A percentile compares a stretch with the other conserved stretches of the same genome.
Conservation (phyloP, 2,113 vertebrate species). For the Felis catus region F.catus_Fca126_mat1.0 CM031419.1:70840501-70841000, state of each 20-base stretch:
- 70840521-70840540: neutral
- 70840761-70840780: neutral
- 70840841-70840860: neutral
- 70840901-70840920: neutral
- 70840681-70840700: neutral
- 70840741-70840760: neutral
- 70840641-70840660: neutral
- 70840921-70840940: neutral
- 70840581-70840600: neutral
- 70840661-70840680: neutral
- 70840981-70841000: neutral
- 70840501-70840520: neutral
- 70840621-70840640: neutral
- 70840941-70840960: neutral
- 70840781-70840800: neutral
- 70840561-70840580: neutral
- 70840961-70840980: neutral
- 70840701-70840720: neutral
- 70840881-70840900: neutral
- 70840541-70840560: neutral
- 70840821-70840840: neutral
- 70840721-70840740: neutral
- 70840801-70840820: neutral
- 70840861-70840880: neutral
- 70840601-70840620: neutral